Conservation (phyloP, 2,797 vertebrate genomes). For the Gadopsis marmoratus region DNA sequence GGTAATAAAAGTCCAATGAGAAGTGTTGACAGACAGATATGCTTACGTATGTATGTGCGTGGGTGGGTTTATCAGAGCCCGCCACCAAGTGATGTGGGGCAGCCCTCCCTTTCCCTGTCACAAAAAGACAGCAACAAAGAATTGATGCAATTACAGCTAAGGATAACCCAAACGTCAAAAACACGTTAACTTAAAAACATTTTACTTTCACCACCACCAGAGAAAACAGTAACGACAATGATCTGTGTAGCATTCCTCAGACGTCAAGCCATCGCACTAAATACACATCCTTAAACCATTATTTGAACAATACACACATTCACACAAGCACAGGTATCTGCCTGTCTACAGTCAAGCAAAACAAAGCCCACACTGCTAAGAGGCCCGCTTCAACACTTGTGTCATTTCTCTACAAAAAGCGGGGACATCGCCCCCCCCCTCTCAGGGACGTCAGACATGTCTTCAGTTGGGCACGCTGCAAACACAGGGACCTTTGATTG, state of each 20-base stretch:
- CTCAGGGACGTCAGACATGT: conserved; percentile 53
- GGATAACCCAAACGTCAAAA: conserved; percentile 6
- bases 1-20: conserved; percentile 36
- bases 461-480: conserved; percentile 73
- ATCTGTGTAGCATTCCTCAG: conserved; percentile 52
- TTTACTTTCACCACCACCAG: background rate
- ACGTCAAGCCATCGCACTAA: conserved; percentile 55
- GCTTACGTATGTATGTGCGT: conserved; percentile 24
- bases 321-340: conserved; percentile 68
- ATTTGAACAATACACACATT: conserved; percentile 71
- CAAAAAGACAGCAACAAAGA: conserved; percentile 34
- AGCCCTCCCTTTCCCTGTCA: conserved; percentile 22
- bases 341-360: conserved; percentile 59
- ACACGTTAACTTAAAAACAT: conserved; percentile 5
- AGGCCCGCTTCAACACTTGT: conserved; percentile 64
- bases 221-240: conserved; percentile 27
- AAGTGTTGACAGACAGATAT: conserved; percentile 29
- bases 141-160: conserved; percentile 8
- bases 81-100: conserved; percentile 41
- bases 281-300: conserved; percentile 59
- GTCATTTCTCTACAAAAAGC: conserved; percentile 54
- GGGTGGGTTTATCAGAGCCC: conserved; percentile 43
- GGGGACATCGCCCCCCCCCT: conserved; percentile 54
- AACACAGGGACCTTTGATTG: conserved; percentile 67
- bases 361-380: conserved; percentile 58